Conservation (phyloP, 2,888 invertebrate genomes). For the Portevinia maculata region DNA sequence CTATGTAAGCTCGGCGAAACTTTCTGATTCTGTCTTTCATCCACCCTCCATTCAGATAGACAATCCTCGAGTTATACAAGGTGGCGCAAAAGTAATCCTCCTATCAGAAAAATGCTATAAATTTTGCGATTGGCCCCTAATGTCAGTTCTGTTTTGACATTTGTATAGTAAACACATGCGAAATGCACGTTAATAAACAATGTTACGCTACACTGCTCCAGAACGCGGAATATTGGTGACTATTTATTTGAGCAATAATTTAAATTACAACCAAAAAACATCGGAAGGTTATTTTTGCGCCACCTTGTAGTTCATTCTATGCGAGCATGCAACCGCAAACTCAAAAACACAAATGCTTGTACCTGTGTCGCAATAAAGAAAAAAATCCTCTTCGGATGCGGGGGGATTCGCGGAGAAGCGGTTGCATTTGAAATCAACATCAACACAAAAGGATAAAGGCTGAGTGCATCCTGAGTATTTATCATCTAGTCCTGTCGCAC, state of each 20-base stretch:
- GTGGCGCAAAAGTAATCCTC: too few relatives aligned
- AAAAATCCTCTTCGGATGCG: neutral
- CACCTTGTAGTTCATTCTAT: conserved; percentile 46
- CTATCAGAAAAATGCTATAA: too few relatives aligned
- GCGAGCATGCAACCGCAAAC: conserved; percentile 53
- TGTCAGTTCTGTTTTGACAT: too few relatives aligned
- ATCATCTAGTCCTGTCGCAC: conserved; percentile 12
- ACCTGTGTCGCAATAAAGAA: conserved; percentile 24
- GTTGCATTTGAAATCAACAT: conserved; percentile 16
- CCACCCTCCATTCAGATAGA: neutral
- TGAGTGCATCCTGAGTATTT: conserved; percentile 29
- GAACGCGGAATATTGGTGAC: too few relatives aligned
- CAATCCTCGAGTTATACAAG: conserved; percentile 36
- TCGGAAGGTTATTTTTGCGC: too few relatives aligned
- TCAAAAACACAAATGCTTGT: conserved; percentile 35
- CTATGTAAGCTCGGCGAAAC: neutral
- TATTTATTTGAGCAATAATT: too few relatives aligned
- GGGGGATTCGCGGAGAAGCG: neutral
- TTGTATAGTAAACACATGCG: too few relatives aligned
- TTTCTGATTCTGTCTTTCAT: conserved; percentile 12
- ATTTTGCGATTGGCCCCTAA: too few relatives aligned
- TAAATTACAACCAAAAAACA: too few relatives aligned
- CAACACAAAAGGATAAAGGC: conserved; percentile 29
- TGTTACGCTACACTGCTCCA: too few relatives aligned
- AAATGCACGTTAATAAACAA: too few relatives aligned